These are phyloP conservation scores for Grapholita molesta DNA, from an alignment of 1,140 invertebrate species.

Conservation along the genomic window DNA sequence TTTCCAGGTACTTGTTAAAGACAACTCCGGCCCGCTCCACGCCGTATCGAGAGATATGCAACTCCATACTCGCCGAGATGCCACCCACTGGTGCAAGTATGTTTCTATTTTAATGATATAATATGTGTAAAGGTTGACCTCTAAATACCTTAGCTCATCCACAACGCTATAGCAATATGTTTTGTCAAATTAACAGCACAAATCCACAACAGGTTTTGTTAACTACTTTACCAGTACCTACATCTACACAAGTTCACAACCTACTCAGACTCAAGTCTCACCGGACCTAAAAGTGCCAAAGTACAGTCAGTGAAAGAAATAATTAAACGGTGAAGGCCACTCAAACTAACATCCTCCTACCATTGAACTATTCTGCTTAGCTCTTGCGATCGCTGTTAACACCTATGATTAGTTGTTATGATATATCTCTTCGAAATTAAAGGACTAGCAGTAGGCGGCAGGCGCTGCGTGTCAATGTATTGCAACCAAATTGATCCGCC, in stretches of 20 bases:
- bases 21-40: constrained; percentile 82
- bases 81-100: constrained; percentile 82
- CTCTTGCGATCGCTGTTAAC: neutral
- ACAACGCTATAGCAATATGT: too few relatives aligned
- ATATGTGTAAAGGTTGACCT: neutral
- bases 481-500: neutral
- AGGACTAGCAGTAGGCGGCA: neutral
- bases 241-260: too few relatives aligned
- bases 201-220: too few relatives aligned
- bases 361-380: too few relatives aligned
- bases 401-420: neutral
- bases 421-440: neutral
- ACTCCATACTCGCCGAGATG: constrained; percentile 87
- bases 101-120: constrained; percentile 18
- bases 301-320: too few relatives aligned
- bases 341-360: too few relatives aligned
- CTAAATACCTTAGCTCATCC: too few relatives aligned
- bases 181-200: too few relatives aligned
- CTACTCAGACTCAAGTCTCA: too few relatives aligned
- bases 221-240: too few relatives aligned
- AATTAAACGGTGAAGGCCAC: too few relatives aligned
- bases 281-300: too few relatives aligned
- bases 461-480: neutral
- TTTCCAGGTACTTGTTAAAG: constrained; percentile 83
- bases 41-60: constrained; percentile 89